phyloP scores from a whole-genome alignment of 2,797 vertebrate species.

The Pantherophis vulpinus region DNA sequence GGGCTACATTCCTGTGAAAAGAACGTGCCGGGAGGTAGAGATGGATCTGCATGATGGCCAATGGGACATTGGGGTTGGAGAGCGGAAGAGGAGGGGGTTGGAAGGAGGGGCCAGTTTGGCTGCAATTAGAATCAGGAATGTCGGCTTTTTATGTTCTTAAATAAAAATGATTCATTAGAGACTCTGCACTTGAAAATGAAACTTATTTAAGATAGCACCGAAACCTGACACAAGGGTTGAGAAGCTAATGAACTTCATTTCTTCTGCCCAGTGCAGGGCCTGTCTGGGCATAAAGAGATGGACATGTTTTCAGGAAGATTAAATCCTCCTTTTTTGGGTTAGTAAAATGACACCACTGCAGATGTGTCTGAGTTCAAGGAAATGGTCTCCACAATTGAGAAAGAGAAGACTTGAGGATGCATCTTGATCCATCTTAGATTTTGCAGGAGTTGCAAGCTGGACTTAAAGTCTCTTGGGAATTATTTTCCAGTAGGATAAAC shows the following conservation, averaged over 20 bases:
- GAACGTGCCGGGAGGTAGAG: too few species aligned
- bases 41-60: too few species aligned
- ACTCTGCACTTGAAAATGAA: too few species aligned
- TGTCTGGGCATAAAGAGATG: not conserved
- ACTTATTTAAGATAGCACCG: too few species aligned
- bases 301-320: not conserved
- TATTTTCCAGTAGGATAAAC: not conserved
- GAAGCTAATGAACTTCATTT: not conserved
- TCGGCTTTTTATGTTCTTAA: too few species aligned
- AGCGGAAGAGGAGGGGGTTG: too few species aligned
- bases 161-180: too few species aligned
- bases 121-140: too few species aligned
- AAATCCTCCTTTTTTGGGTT: not conserved
- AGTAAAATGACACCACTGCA: not conserved
- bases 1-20: too few species aligned
- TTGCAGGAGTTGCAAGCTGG: not conserved
- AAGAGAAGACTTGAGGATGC: not conserved
- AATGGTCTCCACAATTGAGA: not conserved
- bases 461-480: not conserved
- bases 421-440: not conserved
- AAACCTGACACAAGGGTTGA: not conserved
- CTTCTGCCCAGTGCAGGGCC: not conserved
- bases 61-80: too few species aligned
- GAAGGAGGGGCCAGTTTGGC: too few species aligned
- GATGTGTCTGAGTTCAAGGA: constrained; percentile 38